phyloP scores from a whole-genome alignment of 2,888 invertebrate genomes.

The Plebejus melissa region DNA sequence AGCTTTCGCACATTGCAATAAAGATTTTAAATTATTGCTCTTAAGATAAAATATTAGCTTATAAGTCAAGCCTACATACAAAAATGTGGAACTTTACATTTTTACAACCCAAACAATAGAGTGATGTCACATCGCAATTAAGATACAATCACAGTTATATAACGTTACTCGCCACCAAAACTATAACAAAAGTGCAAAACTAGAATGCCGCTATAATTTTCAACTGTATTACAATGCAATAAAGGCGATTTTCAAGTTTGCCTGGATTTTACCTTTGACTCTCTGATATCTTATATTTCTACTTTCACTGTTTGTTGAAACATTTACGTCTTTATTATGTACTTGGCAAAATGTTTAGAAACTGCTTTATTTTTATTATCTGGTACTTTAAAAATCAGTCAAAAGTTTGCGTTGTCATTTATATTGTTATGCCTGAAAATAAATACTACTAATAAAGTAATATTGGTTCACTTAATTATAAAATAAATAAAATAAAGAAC shows the following conservation, averaged over 20 bases:
- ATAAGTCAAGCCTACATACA: background rate
- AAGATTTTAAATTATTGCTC: background rate
- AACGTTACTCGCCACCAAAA: background rate
- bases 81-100: background rate
- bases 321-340: background rate
- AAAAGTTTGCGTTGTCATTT: background rate
- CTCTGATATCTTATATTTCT: slow-evolving; percentile 11
- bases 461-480: too few species aligned
- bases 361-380: background rate
- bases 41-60: background rate
- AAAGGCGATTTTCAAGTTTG: background rate
- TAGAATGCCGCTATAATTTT: background rate
- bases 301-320: slow-evolving; percentile 14
- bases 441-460: too few species aligned
- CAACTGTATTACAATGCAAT: background rate
- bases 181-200: slow-evolving; percentile 11
- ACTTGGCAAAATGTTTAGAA: background rate
- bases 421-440: background rate
- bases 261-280: slow-evolving; percentile 11
- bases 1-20: too few species aligned
- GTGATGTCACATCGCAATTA: background rate
- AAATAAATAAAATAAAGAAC: too few species aligned
- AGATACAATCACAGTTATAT: slow-evolving; percentile 20
- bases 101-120: background rate
- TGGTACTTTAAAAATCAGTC: background rate